A percentile compares a stretch with the other conserved stretches of the same genome.
These are phyloP conservation scores for Tetraodon nigroviridis DNA, from an alignment of 2,113 vertebrate species.

Conservation along the genomic window DNA sequence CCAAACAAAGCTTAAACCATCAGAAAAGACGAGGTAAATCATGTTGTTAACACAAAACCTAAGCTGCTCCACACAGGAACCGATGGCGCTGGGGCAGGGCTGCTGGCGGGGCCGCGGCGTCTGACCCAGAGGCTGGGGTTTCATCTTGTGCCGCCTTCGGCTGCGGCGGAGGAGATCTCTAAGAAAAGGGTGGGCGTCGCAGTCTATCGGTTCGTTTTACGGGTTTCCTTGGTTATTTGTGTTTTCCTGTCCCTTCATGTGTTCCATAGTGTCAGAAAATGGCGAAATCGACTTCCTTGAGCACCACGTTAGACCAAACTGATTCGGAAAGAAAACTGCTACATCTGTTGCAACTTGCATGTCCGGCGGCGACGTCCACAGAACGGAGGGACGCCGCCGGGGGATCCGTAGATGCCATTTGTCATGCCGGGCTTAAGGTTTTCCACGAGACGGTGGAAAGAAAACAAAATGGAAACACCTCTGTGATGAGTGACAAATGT, in stretches of 20 bases:
- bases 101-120: neutral
- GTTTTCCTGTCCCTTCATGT: slow-evolving; percentile 77
- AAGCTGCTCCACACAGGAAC: slow-evolving; percentile 22
- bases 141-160: slow-evolving; percentile 19
- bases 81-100: slow-evolving; percentile 23
- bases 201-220: slow-evolving; percentile 60
- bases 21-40: slow-evolving; percentile 53
- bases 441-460: slow-evolving; percentile 72
- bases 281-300: slow-evolving; percentile 63
- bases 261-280: slow-evolving; percentile 72
- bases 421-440: slow-evolving; percentile 65
- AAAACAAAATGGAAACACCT: slow-evolving; percentile 67
- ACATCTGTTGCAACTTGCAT: slow-evolving; percentile 75
- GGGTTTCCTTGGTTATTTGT: slow-evolving; percentile 73
- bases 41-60: slow-evolving; percentile 23
- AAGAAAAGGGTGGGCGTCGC: slow-evolving; percentile 51
- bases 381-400: slow-evolving; percentile 18
- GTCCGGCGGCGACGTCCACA: slow-evolving; percentile 62
- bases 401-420: slow-evolving; percentile 58
- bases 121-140: slow-evolving; percentile 34
- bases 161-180: slow-evolving; percentile 54
- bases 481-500: slow-evolving; percentile 66
- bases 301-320: slow-evolving; percentile 67
- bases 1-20: slow-evolving; percentile 19
- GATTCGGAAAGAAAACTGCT: slow-evolving; percentile 63